Evolutionary conservation across 2,113 vertebrate species (phyloP).

Genomic region (Ceratotherium simum): DNA sequence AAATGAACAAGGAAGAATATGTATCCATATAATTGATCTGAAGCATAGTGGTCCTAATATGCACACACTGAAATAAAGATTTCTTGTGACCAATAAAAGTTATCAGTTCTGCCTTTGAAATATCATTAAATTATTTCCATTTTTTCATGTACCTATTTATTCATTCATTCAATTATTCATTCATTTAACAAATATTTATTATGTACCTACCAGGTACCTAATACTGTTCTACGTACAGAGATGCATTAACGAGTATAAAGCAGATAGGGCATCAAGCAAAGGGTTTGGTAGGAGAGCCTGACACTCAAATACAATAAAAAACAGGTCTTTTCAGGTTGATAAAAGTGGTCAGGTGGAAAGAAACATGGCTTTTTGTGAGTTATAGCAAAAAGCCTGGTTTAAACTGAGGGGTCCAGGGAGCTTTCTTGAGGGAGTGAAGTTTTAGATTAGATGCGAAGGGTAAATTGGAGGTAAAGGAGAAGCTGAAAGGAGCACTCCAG

Average conservation of each 20-base stretch:
- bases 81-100: background rate
- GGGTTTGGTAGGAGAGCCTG: background rate
- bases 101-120: background rate
- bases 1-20: background rate
- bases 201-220: background rate
- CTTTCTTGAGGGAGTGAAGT: background rate
- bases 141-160: background rate
- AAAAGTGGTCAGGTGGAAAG: background rate
- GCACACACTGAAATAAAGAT: background rate
- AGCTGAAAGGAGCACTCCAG: background rate
- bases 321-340: background rate
- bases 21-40: background rate
- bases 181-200: background rate
- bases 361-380: background rate
- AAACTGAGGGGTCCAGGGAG: background rate
- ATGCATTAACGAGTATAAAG: background rate
- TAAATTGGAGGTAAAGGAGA: background rate
- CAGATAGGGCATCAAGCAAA: background rate
- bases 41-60: background rate
- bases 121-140: background rate
- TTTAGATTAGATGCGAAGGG: background rate
- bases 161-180: background rate
- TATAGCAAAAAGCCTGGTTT: background rate
- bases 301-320: background rate
- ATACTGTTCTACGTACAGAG: background rate